phyloP scores from a whole-genome alignment of 2,113 vertebrate genomes.

The Himantopus leucocephalus region DNA sequence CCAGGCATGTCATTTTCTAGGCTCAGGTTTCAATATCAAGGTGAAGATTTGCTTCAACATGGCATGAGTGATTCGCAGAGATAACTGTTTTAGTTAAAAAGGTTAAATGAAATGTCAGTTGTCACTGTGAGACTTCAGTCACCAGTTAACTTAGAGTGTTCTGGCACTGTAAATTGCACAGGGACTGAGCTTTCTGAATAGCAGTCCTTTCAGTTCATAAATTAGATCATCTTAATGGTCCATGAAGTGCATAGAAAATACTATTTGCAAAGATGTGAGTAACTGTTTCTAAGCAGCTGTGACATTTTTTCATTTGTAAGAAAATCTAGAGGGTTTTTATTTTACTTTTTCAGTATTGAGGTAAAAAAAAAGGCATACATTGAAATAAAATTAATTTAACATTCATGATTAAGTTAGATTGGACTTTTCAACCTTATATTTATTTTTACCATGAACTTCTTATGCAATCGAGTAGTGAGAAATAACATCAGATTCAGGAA shows the following conservation, averaged over 20 bases:
- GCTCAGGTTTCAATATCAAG: background rate
- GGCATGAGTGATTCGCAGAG: background rate
- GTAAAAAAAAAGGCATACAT: background rate
- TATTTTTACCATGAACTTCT: background rate
- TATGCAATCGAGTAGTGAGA: background rate
- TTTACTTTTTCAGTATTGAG: background rate
- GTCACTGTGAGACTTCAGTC: slow-evolving; percentile 48
- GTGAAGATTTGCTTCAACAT: slow-evolving; percentile 36
- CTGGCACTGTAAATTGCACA: slow-evolving; percentile 19
- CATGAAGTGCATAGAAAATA: background rate
- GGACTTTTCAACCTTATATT: background rate
- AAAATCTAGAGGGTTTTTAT: background rate
- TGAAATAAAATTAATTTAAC: background rate
- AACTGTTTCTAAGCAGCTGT: background rate
- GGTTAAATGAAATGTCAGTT: slow-evolving; percentile 58
- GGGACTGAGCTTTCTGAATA: slow-evolving; percentile 37
- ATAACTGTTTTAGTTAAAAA: slow-evolving; percentile 58
- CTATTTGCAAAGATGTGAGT: background rate
- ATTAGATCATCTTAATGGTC: slow-evolving; percentile 23
- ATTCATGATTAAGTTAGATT: background rate
- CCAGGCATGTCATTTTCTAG: background rate
- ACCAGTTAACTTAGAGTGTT: slow-evolving; percentile 35
- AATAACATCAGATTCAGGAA: background rate
- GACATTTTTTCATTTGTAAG: background rate
- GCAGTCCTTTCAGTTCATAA: slow-evolving; percentile 39